Percentiles rank a stretch among this genome's conserved stretches.
phyloP scores from a whole-genome alignment of 2,113 vertebrate genomes.

The Gasterosteus aculeatus region DNA sequence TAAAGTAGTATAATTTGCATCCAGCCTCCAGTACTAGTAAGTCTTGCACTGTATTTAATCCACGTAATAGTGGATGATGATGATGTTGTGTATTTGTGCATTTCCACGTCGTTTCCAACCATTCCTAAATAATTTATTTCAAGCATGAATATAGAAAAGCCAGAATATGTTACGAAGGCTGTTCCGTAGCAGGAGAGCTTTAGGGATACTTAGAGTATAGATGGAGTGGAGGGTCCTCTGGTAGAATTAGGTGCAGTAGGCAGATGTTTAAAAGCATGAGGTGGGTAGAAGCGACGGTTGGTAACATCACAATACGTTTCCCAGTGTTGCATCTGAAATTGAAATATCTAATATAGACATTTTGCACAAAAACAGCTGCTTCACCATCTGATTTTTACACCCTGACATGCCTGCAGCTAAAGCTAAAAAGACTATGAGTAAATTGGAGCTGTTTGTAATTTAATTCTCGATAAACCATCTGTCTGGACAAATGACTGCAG shows the following conservation, averaged over 20 bases:
- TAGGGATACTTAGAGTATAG: background rate
- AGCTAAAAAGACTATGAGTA: constrained; percentile 10
- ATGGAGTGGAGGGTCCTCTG: background rate
- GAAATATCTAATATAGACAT: background rate
- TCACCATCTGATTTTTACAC: constrained; percentile 2
- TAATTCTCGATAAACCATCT: background rate
- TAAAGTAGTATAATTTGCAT: background rate
- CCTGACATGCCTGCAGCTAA: background rate
- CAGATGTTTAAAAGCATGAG: constrained; percentile 7
- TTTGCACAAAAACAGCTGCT: too few species aligned
- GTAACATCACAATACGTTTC: background rate
- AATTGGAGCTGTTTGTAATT: background rate
- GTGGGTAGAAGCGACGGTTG: background rate
- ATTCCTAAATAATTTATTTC: constrained; percentile 16
- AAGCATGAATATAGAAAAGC: background rate
- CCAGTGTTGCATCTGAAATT: background rate
- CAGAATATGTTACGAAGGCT: background rate
- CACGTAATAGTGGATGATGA: background rate
- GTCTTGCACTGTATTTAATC: background rate
- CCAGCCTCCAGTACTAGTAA: background rate
- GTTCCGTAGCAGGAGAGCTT: background rate
- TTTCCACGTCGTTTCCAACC: background rate
- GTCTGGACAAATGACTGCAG: background rate
- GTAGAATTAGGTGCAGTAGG: background rate
- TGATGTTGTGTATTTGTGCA: background rate